Conservation (phyloP, 2,888 invertebrate genomes). For the Celastrina argiolus region DNA sequence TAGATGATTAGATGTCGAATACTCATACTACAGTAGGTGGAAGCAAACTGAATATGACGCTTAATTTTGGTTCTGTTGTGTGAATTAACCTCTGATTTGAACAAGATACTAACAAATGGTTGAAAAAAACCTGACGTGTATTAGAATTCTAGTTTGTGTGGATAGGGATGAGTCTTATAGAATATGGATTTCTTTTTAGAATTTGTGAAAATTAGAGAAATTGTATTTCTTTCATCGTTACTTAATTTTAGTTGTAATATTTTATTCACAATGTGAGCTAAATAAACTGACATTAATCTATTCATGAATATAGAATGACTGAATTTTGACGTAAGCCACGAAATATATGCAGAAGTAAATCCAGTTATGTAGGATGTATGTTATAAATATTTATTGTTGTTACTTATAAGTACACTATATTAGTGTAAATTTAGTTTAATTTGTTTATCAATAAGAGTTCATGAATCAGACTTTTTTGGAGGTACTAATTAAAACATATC, state of each 20-base stretch:
- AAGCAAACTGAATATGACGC: conserved; percentile 21
- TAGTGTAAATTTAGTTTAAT: conserved; percentile 66
- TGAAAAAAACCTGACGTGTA: neutral
- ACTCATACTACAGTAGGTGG: conserved; percentile 24
- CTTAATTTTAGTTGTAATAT: conserved; percentile 25
- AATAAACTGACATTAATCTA: conserved; percentile 26
- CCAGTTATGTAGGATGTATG: conserved; percentile 19
- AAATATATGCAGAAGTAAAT: conserved; percentile 15
- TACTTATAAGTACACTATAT: conserved; percentile 68
- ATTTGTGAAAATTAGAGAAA: conserved; percentile 20
- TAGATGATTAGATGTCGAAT: conserved; percentile 19
- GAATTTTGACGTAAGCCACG: conserved; percentile 17
- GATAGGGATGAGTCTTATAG: conserved; percentile 5
- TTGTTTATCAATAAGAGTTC: conserved; percentile 40
- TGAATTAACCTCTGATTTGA: conserved; percentile 22
- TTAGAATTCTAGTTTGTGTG: neutral
- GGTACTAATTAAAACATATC: conserved; percentile 56
- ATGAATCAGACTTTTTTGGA: conserved; percentile 37
- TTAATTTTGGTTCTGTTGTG: conserved; percentile 17
- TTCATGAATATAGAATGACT: conserved; percentile 23
- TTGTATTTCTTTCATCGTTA: conserved; percentile 22
- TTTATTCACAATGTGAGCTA: conserved; percentile 23
- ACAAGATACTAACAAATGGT: conserved; percentile 21
- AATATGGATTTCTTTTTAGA: conserved; percentile 13
- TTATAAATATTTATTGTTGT: conserved; percentile 50